phyloP scores from a whole-genome alignment of 2,888 invertebrate species.

The Lasioglossum calceatum region DNA sequence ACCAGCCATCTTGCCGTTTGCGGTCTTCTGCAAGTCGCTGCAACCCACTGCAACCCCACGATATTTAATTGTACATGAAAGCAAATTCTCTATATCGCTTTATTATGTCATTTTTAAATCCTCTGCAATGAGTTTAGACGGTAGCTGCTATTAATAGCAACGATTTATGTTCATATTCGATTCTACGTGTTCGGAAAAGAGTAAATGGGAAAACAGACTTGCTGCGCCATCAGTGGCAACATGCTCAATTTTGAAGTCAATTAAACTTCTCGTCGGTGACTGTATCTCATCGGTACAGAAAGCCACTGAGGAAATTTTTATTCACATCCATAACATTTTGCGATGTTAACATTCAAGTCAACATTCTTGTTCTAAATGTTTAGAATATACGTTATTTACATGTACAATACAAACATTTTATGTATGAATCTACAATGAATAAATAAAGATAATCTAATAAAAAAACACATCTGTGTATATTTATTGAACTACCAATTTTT shows the following conservation, averaged over 20 bases:
- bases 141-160: not conserved
- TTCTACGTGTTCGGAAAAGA: not conserved
- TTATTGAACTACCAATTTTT: too few relatives aligned
- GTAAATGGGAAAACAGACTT: not conserved
- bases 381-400: too few relatives aligned
- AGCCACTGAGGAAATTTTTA: too few relatives aligned
- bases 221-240: not conserved
- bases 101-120: not conserved
- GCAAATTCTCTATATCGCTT: not conserved
- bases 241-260: not conserved
- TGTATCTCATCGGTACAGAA: too few relatives aligned
- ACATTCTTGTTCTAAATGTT: too few relatives aligned
- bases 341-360: too few relatives aligned
- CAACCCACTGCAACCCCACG: not conserved
- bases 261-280: too few relatives aligned
- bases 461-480: too few relatives aligned
- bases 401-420: too few relatives aligned
- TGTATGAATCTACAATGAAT: too few relatives aligned
- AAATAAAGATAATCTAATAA: too few relatives aligned
- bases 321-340: too few relatives aligned
- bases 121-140: not conserved
- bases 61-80: not conserved
- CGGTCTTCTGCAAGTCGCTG: not conserved
- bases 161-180: not conserved
- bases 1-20: conserved; percentile 89